Conservation (phyloP, 2,888 invertebrate species). For the Aporophyla lueneburgensis region DNA sequence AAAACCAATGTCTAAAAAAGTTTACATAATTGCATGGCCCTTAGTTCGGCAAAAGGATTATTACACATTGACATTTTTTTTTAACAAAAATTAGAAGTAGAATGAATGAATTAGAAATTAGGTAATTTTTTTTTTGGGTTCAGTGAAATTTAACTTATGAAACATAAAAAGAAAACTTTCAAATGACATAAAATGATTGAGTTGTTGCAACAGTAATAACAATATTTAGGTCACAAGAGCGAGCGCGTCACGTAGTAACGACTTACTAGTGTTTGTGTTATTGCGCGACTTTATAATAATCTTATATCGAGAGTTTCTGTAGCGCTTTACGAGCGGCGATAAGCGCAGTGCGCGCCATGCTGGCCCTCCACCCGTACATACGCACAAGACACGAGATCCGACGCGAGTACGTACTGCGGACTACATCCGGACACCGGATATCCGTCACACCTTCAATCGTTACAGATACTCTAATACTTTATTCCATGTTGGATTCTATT, state of each 20-base stretch:
- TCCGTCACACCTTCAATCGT: neutral
- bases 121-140: neutral
- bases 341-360: conserved; percentile 38
- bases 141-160: neutral
- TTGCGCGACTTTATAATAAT: conserved; percentile 26
- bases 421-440: neutral
- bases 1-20: no score
- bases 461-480: neutral
- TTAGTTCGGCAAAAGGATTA: no score
- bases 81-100: no score
- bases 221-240: conserved; percentile 45
- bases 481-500: neutral
- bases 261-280: conserved; percentile 13
- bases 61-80: no score
- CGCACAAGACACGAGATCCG: conserved; percentile 82
- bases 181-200: neutral
- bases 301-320: conserved; percentile 8
- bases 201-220: conserved; percentile 20
- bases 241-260: conserved; percentile 1
- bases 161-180: neutral
- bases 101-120: no score
- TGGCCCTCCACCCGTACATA: conserved; percentile 81
- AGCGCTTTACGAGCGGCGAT: conserved; percentile 41
- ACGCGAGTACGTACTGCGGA: conserved; percentile 43
- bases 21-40: no score